phyloP scores from a whole-genome alignment of 2,888 invertebrate species.

The Rutpela maculata region DNA sequence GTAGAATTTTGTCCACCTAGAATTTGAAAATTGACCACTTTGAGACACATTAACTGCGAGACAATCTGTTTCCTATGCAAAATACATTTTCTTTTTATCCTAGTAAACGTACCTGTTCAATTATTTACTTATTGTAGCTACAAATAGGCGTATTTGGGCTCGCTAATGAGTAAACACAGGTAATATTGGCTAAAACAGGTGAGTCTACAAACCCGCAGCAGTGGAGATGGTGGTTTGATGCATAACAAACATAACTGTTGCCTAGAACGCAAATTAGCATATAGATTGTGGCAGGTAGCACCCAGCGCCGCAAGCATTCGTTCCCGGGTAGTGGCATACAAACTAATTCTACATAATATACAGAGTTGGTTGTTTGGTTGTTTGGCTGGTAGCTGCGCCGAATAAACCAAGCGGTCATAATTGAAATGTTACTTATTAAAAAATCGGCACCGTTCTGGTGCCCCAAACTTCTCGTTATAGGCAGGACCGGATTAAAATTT shows the following conservation, averaged over 20 bases:
- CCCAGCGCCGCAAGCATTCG: constrained; percentile 21
- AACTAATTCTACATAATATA: neutral
- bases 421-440: no score
- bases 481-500: no score
- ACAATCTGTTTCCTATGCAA: no score
- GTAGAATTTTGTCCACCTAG: no score
- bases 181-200: constrained; percentile 25
- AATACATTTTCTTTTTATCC: no score
- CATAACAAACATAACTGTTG: constrained; percentile 52
- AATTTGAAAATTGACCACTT: no score
- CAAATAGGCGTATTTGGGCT: constrained; percentile 15
- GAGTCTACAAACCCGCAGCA: constrained; percentile 41
- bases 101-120: no score
- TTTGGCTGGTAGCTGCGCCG: neutral
- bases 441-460: no score
- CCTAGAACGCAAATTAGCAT: constrained; percentile 52
- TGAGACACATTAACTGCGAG: no score
- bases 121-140: neutral
- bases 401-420: neutral
- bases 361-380: neutral
- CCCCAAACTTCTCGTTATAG: no score
- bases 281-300: constrained; percentile 49
- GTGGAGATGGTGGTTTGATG: constrained; percentile 51
- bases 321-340: neutral
- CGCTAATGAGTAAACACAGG: constrained; percentile 27